phyloP scores from a whole-genome alignment of 2,797 vertebrate species.

The Syngnathus acus region DNA sequence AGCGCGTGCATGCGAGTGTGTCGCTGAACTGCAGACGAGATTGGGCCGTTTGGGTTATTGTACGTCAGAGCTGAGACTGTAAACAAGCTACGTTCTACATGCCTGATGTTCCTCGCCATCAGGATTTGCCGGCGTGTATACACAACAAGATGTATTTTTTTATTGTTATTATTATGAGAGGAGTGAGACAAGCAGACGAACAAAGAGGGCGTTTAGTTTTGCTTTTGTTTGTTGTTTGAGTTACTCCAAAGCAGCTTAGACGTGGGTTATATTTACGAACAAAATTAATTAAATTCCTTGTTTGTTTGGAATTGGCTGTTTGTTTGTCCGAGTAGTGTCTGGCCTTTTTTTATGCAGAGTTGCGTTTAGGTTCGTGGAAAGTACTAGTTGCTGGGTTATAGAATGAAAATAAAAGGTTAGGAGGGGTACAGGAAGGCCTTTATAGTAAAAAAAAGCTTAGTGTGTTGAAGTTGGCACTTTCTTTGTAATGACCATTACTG shows the following conservation, averaged over 20 bases:
- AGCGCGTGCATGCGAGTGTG: not conserved
- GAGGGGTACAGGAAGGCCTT: slow-evolving; percentile 30
- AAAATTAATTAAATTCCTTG: slow-evolving; percentile 59
- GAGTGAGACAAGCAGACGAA: slow-evolving; percentile 22
- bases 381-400: slow-evolving; percentile 41
- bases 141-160: slow-evolving; percentile 10
- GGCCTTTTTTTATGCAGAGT: slow-evolving; percentile 36
- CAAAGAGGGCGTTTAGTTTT: slow-evolving; percentile 40
- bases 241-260: slow-evolving; percentile 14
- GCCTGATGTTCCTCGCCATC: slow-evolving; percentile 34
- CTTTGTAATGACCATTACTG: too few species aligned
- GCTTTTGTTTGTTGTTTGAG: slow-evolving; percentile 33
- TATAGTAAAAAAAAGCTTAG: too few species aligned
- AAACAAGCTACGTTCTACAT: slow-evolving; percentile 46
- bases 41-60: slow-evolving; percentile 28
- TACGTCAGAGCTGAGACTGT: slow-evolving; percentile 36
- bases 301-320: slow-evolving; percentile 46
- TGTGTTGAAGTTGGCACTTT: too few species aligned
- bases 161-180: slow-evolving; percentile 18
- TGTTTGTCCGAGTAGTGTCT: slow-evolving; percentile 9
- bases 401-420: slow-evolving; percentile 43
- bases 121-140: slow-evolving; percentile 25
- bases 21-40: slow-evolving; percentile 23
- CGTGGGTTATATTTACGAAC: slow-evolving; percentile 45
- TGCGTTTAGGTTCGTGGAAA: slow-evolving; percentile 40